These are phyloP conservation scores for Grapholita molesta DNA, from an alignment of 1,140 invertebrate species.

Conservation along the genomic window DNA sequence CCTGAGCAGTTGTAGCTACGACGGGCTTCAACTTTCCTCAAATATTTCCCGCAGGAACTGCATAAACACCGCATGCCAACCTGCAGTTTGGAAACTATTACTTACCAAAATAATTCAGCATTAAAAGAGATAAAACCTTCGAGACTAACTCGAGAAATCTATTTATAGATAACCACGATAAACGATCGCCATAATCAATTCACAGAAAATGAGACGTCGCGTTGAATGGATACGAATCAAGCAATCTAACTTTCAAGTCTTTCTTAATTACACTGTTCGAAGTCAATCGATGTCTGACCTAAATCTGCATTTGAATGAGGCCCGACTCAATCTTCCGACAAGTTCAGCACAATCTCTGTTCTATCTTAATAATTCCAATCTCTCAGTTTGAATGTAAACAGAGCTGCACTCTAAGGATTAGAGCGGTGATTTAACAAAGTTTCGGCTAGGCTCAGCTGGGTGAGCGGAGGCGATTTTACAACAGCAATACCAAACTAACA, in stretches of 20 bases:
- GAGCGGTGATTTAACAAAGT: slow-evolving; percentile 64
- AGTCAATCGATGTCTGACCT: slow-evolving; percentile 68
- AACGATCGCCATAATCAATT: slow-evolving; percentile 18
- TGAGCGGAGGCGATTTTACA: not conserved
- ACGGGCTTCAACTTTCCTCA: not conserved
- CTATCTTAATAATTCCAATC: slow-evolving; percentile 71
- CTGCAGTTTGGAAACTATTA: not conserved
- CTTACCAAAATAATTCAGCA: not conserved
- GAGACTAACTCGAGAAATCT: not conserved
- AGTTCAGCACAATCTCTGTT: slow-evolving; percentile 63
- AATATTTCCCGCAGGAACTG: not conserved
- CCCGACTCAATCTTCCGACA: slow-evolving; percentile 49
- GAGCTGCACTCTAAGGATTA: slow-evolving; percentile 59
- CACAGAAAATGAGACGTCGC: slow-evolving; percentile 20
- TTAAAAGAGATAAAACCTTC: not conserved
- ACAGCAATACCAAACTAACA: not conserved
- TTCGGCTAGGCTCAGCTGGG: slow-evolving; percentile 36
- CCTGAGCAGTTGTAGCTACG: not conserved
- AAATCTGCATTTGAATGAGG: slow-evolving; percentile 70
- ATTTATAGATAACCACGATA: slow-evolving; percentile 5
- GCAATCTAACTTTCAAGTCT: slow-evolving; percentile 53
- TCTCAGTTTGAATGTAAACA: slow-evolving; percentile 62
- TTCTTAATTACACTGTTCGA: slow-evolving; percentile 63
- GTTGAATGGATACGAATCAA: slow-evolving; percentile 30
- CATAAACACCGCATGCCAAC: not conserved